These are phyloP conservation scores for Silurus meridionalis DNA, from an alignment of 2,113 vertebrate genomes.

Conservation along the genomic window DNA sequence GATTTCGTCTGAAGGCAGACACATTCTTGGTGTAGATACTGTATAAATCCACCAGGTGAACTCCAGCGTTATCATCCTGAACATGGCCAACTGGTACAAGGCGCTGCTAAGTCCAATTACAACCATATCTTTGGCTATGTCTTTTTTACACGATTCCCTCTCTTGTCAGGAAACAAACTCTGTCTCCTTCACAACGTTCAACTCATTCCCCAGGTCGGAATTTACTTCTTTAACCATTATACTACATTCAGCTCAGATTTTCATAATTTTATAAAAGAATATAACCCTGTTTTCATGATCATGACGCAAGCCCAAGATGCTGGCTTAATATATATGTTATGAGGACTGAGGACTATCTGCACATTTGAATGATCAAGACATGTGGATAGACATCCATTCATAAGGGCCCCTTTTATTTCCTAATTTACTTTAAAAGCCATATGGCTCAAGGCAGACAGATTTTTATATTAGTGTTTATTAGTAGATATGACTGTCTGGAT, in stretches of 20 bases:
- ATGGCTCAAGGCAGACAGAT: background rate
- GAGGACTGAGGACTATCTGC: slow-evolving; percentile 6
- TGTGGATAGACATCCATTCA: background rate
- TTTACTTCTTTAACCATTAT: background rate
- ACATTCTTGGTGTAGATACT: slow-evolving; percentile 1
- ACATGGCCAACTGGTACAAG: slow-evolving; percentile 10
- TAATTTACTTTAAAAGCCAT: background rate
- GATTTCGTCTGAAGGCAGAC: background rate
- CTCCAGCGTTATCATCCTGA: background rate
- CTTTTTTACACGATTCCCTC: background rate
- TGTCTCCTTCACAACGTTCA: slow-evolving; percentile 1
- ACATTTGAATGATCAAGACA: background rate
- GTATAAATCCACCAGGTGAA: background rate
- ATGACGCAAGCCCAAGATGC: background rate
- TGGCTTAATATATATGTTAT: background rate
- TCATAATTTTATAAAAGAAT: slow-evolving; percentile 39
- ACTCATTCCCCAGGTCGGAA: background rate
- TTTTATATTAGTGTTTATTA: background rate
- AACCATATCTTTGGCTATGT: background rate
- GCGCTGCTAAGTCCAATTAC: background rate
- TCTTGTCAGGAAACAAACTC: background rate
- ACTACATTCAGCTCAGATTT: slow-evolving; percentile 19
- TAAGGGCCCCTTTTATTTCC: background rate
- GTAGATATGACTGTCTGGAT: background rate
- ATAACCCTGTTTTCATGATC: background rate